Base-by-base conservation (phyloP, 2,797 vertebrate species). In the Manis javanica region DNA sequence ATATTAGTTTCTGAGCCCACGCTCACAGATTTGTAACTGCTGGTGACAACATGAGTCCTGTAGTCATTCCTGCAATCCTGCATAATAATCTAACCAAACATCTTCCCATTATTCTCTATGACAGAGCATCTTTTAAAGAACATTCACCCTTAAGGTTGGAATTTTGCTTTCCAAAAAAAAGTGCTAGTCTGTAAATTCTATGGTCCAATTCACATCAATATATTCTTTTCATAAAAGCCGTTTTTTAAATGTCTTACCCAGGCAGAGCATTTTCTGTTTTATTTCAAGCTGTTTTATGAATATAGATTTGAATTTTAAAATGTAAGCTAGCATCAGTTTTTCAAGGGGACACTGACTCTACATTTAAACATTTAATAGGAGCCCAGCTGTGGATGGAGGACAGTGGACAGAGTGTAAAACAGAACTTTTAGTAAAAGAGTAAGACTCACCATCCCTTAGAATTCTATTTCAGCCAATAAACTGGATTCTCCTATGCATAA, bases 351-450 rank as follows among this genome's bases (percentile, higher is more conserved):
- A 88, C 31, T 64, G 89, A 86, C 64, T 93, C 61, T 79, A 95
- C 16, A 86, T 59, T 93, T 46, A 94, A 89, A 88, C 39, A 93
- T 64, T 86, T 77, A 94, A 87, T 1, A 93, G 82, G 46, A 78
- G 49, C 31, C 46, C 51, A 59, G 23, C 0, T 85, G 13, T 26
- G 16, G 55, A 31, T 16, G 26, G 24, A 18, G n/a, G 63, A 15
- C 23, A 49, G 23, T 23, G 49, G 26, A 39, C 2, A 42, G 26
- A 42, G 7, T 68, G 12, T 82, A 90, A 87, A 93, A 91, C 9
- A 88, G 63, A 79, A 89, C 18, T 46, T 46, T 74, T 19, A n/a
- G 57, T 5, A 91, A 93, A 96, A 42, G 23, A 61, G 15, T 87
- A 95, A 94, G 83, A 79, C 29, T 92, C 10, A 24, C 34, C 31